Evolutionary conservation across 92 coral and sea anemone species (phyloP).

Genomic region (Galaxea fascicularis): DNA sequence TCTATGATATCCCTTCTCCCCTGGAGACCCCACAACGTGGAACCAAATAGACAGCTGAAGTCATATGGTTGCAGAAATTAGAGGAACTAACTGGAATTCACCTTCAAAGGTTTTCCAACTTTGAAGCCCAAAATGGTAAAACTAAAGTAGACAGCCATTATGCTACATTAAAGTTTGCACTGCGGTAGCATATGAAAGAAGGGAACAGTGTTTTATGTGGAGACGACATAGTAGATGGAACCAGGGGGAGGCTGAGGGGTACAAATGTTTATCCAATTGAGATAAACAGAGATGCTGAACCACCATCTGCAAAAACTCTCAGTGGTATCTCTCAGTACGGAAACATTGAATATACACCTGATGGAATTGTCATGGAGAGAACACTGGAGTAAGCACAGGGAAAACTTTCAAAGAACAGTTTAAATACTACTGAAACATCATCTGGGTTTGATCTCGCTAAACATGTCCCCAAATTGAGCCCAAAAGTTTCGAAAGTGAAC

Average conservation of each 20-base stretch:
- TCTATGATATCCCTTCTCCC: too few species aligned
- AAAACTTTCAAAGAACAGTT: slow-evolving; percentile 13
- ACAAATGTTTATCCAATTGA: slow-evolving; percentile 58
- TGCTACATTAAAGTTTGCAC: slow-evolving; percentile 60
- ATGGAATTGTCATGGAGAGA: slow-evolving; percentile 34
- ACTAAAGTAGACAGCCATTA: slow-evolving; percentile 69
- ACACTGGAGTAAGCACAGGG: slow-evolving; percentile 40
- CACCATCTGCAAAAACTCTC: slow-evolving; percentile 58
- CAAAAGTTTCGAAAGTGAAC: slow-evolving; percentile 12
- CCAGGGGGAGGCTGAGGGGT: slow-evolving; percentile 56
- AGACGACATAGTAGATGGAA: slow-evolving; percentile 55
- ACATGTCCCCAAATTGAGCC: slow-evolving; percentile 18
- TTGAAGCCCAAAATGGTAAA: slow-evolving; percentile 77
- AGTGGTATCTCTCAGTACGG: slow-evolving; percentile 55
- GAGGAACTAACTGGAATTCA: slow-evolving; percentile 30
- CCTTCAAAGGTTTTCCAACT: slow-evolving; percentile 33
- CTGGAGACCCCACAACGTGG: too few species aligned
- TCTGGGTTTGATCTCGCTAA: slow-evolving; percentile 56
- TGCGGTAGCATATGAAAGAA: slow-evolving; percentile 35
- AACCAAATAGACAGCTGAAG: too few species aligned
- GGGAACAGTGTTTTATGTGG: slow-evolving; percentile 50
- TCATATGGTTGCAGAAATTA: slow-evolving; percentile 31
- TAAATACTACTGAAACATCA: slow-evolving; percentile 42
- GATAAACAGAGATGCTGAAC: slow-evolving; percentile 60
- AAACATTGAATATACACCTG: slow-evolving; percentile 37